Base-by-base conservation (phyloP, 2,797 vertebrate species). In the Meriones psammophilus region DNA sequence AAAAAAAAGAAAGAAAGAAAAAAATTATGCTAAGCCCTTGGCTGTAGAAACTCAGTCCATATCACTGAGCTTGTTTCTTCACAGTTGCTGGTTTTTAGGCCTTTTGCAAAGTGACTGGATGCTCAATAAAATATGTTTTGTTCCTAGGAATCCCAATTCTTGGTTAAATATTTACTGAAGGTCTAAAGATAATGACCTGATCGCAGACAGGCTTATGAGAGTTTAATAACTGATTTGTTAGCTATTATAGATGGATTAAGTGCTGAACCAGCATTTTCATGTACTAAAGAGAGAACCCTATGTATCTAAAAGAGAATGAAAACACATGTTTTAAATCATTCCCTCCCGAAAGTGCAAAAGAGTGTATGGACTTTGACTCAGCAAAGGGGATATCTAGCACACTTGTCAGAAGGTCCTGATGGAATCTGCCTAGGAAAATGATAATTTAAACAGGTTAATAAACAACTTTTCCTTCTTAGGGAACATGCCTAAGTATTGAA, bases 31-130 rank as follows among this genome's bases (percentile, higher is more conserved):
- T 92, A 68, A 92, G 68, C 56, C 26, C 87, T 10, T 26, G 18
- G 20, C 36, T 80, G 8, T 91, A 69, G 69, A 89, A 36, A 39
- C 15, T 77, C 15, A 68, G 7, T 54, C 36, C 24, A 18, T 54
- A 94, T 46, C 69, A 93, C 20, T 83, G 28, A 94, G 88, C 18
- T 88, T 33, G 91, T 83, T 97, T 94, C 84, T 83, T 86, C 80
- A 80, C 26, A 73, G 26, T 66, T 68, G 60, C 22, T 85, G 36
- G 10, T 74, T 93, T 93, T 69, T 46, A 54, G 81, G 17, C 1
- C 46, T 78, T 94, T 85, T 30, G 14, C 30, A 93, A 86, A 93
- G 12, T 88, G 88, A 90, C 89, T 74, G 28, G 69, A 80, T 6
- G 30, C n/a, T 94, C 54, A 30, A 71, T 60, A 89, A 91, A 33